A percentile compares a stretch with the other conserved stretches of the same genome.
These are phyloP conservation scores for Acanthacorydalis orientalis DNA, from an alignment of 2,888 invertebrate genomes.

Conservation along the genomic window DNA sequence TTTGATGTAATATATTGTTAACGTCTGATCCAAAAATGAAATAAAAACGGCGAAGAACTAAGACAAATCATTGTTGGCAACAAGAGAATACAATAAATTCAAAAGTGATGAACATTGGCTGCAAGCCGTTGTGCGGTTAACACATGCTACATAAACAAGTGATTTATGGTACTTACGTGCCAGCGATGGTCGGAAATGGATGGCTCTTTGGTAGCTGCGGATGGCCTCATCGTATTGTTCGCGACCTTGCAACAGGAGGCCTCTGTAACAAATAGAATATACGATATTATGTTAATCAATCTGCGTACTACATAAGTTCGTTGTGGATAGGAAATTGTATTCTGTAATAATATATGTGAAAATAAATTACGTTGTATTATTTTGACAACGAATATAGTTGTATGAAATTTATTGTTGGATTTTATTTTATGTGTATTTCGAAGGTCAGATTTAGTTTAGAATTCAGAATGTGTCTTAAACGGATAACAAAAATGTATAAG, in stretches of 20 bases:
- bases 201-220: conserved; percentile 79
- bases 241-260: conserved; percentile 79
- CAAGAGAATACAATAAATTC: not conserved
- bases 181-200: conserved; percentile 82
- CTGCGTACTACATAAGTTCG: not conserved
- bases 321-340: not conserved
- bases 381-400: too few relatives aligned
- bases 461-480: too few relatives aligned
- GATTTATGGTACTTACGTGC: conserved; percentile 55
- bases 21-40: not conserved
- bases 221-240: conserved; percentile 76
- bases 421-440: not conserved
- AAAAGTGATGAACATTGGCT: too few relatives aligned
- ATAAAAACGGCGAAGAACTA: not conserved
- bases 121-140: not conserved
- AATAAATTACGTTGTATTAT: not conserved
- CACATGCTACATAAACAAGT: not conserved
- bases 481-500: too few relatives aligned
- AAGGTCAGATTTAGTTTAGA: not conserved
- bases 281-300: not conserved
- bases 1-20: not conserved
- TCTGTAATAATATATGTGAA: not conserved
- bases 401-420: too few relatives aligned
- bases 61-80: not conserved
- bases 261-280: conserved; percentile 48